Conservation (phyloP, 2,113 vertebrate genomes). For the Pangasianodon gigas region DNA sequence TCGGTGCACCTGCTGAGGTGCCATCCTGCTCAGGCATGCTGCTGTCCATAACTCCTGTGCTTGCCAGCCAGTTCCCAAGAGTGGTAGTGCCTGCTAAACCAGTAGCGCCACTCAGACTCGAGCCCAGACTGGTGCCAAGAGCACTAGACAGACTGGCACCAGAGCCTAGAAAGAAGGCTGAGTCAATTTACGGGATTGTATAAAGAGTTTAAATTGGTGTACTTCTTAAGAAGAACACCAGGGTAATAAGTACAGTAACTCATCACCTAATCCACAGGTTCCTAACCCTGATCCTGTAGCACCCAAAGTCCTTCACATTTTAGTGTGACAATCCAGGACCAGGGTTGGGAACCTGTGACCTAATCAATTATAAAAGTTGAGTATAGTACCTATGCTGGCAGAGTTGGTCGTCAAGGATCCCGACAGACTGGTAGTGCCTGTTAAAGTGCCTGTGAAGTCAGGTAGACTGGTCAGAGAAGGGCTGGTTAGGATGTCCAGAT, state of each 20-base stretch:
- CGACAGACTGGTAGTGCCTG: conserved; percentile 19
- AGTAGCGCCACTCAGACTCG: conserved; percentile 26
- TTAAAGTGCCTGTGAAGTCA: conserved; percentile 70
- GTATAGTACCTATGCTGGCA: conserved; percentile 38
- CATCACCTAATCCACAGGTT: background rate
- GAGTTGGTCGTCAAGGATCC: conserved; percentile 31
- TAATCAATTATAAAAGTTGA: background rate
- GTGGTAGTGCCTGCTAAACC: conserved; percentile 55
- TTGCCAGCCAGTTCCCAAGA: conserved; percentile 70
- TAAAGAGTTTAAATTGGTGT: background rate
- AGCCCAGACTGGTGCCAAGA: conserved; percentile 32
- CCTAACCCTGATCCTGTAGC: background rate
- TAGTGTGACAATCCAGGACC: background rate
- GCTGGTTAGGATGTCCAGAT: conserved; percentile 86
- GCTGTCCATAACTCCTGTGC: conserved; percentile 52
- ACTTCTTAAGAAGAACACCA: background rate
- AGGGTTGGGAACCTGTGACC: background rate
- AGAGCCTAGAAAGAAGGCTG: conserved; percentile 35
- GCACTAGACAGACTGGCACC: conserved; percentile 42
- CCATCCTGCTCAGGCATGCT: conserved; percentile 70
- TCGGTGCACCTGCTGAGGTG: conserved; percentile 68
- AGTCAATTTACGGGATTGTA: background rate
- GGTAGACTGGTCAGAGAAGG: conserved; percentile 82
- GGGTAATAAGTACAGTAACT: background rate
- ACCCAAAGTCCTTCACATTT: background rate